Base-by-base conservation (phyloP, 2,797 vertebrate genomes). In the Tinamus major region DNA sequence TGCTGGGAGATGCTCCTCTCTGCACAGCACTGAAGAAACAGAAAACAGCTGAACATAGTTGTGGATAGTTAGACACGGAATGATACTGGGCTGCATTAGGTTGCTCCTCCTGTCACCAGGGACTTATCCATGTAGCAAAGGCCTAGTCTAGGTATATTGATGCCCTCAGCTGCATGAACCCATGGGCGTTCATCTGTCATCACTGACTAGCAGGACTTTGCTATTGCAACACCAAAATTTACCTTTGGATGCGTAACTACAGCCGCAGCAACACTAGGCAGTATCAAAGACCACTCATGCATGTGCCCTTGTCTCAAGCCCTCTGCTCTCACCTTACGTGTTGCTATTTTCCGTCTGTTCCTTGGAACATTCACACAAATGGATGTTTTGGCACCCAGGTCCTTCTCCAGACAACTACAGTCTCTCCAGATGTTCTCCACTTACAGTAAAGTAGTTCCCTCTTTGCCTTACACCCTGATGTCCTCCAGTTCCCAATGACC, bases 51-150 rank as follows among this genome's bases (percentile, higher is more conserved):
- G 27, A 53, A 53, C 51, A 53, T 10, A 53, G 51, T 17, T 29
- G 51, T 1, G 4, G 11, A 18, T 39, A 59, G 44, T 5, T 3
- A 55, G 46, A 63, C 94, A 46, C 15, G 0, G 17, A 69, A 68
- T 0, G 0, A 39, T 61, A 70, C 79, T 1, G 0, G 26, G 26
- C 35, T 59, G 41, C 37, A 5, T 6, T 37, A 0, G 0, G 29
- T 7, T 79, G 23, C 35, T 72, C 23, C 64, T 77, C 35, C 42
- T 27, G 61, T 53, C 68, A n/a, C 13, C 31, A 31, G 46, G 15
- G 26, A 23, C 69, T 14, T 5, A 23, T 44, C 24, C 37, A 35
- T 26, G 39, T 42, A 13, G 0, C 1, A 4, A 53, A 37, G 56
- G 31, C 29, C 41, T 24, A 11, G 23, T 23, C 51, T 35, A 23